Percentiles rank a stretch among this genome's conserved stretches.
Evolutionary conservation across 64 coral and sea anemone genomes (phyloP).

Genomic region (Pocillopora verrucosa): DNA sequence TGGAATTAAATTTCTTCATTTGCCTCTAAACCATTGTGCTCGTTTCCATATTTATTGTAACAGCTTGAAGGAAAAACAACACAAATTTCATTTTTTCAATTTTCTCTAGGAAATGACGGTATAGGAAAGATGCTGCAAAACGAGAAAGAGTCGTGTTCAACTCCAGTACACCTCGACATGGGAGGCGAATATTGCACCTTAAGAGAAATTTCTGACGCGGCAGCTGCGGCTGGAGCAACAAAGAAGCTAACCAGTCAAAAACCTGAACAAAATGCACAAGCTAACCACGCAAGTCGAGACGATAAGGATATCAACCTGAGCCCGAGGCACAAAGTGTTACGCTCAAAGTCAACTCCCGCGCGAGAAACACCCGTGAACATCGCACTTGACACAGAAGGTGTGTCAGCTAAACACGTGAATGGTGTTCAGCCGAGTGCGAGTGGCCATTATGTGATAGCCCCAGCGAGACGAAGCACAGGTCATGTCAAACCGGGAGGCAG

Average conservation of each 20-base stretch:
- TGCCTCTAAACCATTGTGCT: no score
- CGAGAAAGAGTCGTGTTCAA: background rate
- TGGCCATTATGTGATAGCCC: background rate
- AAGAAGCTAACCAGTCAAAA: background rate
- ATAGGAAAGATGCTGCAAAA: background rate
- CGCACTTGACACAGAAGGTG: background rate
- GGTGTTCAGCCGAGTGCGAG: background rate
- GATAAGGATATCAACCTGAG: background rate
- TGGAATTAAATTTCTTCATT: background rate
- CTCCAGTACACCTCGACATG: background rate
- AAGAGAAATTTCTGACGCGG: background rate
- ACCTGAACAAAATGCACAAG: background rate
- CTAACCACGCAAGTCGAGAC: background rate
- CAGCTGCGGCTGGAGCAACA: background rate
- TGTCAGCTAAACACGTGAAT: background rate
- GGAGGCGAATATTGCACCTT: constrained; percentile 21
- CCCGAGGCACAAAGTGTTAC: background rate
- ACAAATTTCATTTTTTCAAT: background rate
- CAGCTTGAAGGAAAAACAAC: no score
- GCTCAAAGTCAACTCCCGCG: background rate
- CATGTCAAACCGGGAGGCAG: background rate
- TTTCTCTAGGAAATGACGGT: constrained; percentile 1
- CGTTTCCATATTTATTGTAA: no score
- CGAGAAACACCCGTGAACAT: background rate
- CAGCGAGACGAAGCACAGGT: background rate